Evolutionary conservation across 2,113 vertebrate species (phyloP).

Genomic region (Paracanthobrama guichenoti): DNA sequence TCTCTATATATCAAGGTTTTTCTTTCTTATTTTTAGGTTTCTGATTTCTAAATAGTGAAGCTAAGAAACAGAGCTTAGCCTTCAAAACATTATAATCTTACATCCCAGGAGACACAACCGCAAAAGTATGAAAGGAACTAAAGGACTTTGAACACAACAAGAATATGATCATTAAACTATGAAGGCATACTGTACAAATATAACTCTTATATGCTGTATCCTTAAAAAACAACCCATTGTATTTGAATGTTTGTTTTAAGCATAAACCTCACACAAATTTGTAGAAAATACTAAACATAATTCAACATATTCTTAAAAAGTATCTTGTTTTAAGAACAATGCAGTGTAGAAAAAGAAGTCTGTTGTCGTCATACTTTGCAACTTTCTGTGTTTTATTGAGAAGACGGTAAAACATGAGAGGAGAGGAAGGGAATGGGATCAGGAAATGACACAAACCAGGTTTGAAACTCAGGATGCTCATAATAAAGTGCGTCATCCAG

Average conservation of each 20-base stretch:
- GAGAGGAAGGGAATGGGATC: not conserved
- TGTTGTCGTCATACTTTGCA: not conserved
- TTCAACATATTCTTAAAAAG: too few relatives aligned
- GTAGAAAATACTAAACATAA: too few relatives aligned
- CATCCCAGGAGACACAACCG: not conserved
- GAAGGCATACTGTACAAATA: not conserved
- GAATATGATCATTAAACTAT: not conserved
- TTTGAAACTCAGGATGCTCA: not conserved
- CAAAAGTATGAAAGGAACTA: not conserved
- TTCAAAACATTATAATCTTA: not conserved
- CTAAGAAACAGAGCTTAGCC: not conserved
- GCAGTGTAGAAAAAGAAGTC: not conserved
- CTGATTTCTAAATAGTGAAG: not conserved
- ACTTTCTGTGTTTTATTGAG: not conserved
- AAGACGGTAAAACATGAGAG: slow-evolving; percentile 1
- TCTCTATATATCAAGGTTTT: not conserved
- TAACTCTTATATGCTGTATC: not conserved
- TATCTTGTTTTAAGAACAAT: not conserved
- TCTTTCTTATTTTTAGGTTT: not conserved
- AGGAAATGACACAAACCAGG: not conserved
- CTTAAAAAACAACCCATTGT: too few relatives aligned
- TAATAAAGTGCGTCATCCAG: not conserved
- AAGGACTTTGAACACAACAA: not conserved
- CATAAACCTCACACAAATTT: not conserved
- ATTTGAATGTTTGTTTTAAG: not conserved